Evolutionary conservation across 1,140 invertebrate genomes (phyloP).

Genomic region (Adelges cooleyi): DNA sequence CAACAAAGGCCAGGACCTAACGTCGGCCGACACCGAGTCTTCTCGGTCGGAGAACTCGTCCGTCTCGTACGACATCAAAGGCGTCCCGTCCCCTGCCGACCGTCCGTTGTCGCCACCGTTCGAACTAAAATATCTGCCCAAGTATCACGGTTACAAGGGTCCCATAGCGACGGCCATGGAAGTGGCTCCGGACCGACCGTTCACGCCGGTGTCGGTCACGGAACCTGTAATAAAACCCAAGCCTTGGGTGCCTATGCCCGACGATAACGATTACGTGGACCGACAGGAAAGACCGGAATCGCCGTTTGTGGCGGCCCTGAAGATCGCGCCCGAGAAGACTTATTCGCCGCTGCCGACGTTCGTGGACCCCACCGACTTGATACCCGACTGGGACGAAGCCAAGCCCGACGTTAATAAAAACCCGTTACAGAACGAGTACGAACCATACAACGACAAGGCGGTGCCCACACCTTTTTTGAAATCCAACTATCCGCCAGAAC

Average conservation of each 20-base stretch:
- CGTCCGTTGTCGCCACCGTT: neutral
- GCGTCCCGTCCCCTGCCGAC: neutral
- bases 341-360: conserved; percentile 40
- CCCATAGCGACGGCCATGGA: conserved; percentile 31
- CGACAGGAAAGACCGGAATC: conserved; percentile 27
- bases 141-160: conserved; percentile 8
- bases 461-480: no score
- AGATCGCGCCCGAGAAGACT: conserved; percentile 51
- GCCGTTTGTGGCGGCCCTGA: conserved; percentile 54
- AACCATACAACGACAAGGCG: no score
- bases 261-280: conserved; percentile 23
- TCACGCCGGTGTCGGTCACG: conserved; percentile 30
- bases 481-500: no score
- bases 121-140: neutral
- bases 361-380: conserved; percentile 11
- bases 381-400: neutral
- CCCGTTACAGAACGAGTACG: no score
- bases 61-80: conserved; percentile 7
- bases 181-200: conserved; percentile 32
- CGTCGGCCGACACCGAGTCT: neutral
- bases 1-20: neutral
- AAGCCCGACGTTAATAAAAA: neutral
- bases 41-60: neutral
- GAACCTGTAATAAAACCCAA: conserved; percentile 28
- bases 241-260: conserved; percentile 31